phyloP scores from a whole-genome alignment of 2,888 invertebrate genomes.

The Ophonus ardosiacus region DNA sequence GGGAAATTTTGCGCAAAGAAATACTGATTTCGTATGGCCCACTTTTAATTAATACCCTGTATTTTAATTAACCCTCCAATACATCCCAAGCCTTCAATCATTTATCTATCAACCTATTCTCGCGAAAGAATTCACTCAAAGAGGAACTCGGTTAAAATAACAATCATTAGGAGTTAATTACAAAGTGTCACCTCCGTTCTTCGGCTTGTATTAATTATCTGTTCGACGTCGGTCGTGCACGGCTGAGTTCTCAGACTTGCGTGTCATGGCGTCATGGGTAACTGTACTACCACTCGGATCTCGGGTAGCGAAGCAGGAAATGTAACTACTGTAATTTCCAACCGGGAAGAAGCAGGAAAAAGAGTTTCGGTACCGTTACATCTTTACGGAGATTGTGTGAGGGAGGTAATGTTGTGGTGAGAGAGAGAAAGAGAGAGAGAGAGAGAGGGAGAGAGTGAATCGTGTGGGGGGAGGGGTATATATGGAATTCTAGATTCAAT shows the following conservation, averaged over 20 bases:
- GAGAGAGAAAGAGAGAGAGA: no score
- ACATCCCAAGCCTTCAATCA: no score
- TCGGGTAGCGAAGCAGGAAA: conserved; percentile 12
- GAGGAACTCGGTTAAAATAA: background rate
- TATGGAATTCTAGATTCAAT: no score
- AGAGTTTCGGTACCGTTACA: conserved; percentile 16
- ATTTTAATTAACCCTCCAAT: no score
- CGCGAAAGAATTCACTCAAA: background rate
- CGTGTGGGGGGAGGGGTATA: no score
- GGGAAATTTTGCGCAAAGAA: no score
- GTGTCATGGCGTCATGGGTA: conserved; percentile 12
- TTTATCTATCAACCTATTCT: background rate
- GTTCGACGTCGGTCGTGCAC: background rate
- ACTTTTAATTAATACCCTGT: no score
- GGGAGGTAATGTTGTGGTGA: background rate
- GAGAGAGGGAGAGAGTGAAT: no score
- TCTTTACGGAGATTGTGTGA: background rate
- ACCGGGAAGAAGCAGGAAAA: conserved; percentile 7
- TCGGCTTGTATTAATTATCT: conserved; percentile 27
- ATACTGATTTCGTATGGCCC: no score
- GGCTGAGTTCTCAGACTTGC: conserved; percentile 18
- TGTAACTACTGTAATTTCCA: conserved; percentile 33
- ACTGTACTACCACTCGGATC: conserved; percentile 18
- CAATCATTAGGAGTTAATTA: conserved; percentile 19
- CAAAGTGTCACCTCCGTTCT: conserved; percentile 15